phyloP scores from a whole-genome alignment of 2,797 vertebrate genomes.

The Morus bassanus region DNA sequence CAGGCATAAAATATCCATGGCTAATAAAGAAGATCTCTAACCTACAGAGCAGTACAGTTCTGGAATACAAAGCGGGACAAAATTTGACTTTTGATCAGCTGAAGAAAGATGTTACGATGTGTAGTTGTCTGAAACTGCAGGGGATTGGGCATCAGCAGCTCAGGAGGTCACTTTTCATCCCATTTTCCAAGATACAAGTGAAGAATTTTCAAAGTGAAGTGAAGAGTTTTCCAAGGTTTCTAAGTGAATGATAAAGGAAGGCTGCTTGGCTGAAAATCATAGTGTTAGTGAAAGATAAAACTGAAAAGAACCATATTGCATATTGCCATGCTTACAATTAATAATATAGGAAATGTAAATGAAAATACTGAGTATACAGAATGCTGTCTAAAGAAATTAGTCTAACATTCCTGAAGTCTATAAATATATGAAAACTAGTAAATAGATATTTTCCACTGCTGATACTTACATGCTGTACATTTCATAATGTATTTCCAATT shows the following conservation, averaged over 20 bases:
- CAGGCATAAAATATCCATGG: not conserved
- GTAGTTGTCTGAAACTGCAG: not conserved
- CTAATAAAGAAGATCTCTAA: not conserved
- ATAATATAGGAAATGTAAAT: not conserved
- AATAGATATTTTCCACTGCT: not conserved
- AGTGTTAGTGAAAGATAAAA: not conserved
- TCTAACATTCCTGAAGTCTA: not conserved
- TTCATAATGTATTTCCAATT: not conserved
- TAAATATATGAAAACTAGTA: not conserved
- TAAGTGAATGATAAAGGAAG: rapidly evolving
- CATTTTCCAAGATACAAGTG: not conserved
- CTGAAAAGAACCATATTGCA: not conserved
- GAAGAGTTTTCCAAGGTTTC: not conserved
- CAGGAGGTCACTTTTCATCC: not conserved
- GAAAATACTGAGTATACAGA: not conserved
- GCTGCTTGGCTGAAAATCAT: not conserved
- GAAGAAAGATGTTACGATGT: not conserved
- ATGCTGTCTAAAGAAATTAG: not conserved
- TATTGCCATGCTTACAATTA: not conserved
- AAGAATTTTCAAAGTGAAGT: not conserved
- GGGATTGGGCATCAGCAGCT: not conserved
- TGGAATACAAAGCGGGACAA: not conserved
- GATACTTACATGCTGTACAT: not conserved
- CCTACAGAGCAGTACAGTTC: not conserved
- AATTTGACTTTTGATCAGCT: not conserved